Conservation (phyloP, 2,888 invertebrate species). For the Conistra vaccinii region DNA sequence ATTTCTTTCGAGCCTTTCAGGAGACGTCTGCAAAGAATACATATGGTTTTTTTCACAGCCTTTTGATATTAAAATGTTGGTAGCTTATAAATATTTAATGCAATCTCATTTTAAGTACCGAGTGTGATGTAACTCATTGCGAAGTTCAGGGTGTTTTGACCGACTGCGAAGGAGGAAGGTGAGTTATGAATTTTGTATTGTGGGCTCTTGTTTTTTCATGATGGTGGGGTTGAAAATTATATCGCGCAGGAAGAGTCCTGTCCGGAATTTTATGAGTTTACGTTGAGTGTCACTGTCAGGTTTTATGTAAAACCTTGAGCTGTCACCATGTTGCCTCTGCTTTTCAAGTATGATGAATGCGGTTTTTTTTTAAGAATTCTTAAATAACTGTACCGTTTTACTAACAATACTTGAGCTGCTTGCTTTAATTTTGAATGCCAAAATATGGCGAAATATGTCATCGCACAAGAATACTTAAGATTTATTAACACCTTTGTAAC, state of each 20-base stretch:
- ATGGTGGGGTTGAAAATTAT: conserved; percentile 23
- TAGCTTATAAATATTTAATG: conserved; percentile 84
- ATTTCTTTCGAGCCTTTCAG: conserved; percentile 48
- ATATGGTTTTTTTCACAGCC: conserved; percentile 76
- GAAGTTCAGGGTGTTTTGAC: conserved; percentile 43
- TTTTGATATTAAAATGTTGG: conserved; percentile 83
- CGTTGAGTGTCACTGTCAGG: not conserved
- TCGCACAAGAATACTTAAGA: too few relatives aligned
- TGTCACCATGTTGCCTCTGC: not conserved
- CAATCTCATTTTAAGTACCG: conserved; percentile 79
- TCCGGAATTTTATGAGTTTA: not conserved
- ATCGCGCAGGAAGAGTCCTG: not conserved
- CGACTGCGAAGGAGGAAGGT: conserved; percentile 25
- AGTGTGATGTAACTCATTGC: conserved; percentile 72
- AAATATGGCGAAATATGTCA: too few relatives aligned
- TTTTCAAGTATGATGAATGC: too few relatives aligned
- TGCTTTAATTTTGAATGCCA: too few relatives aligned
- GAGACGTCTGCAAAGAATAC: conserved; percentile 70
- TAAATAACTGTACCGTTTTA: not conserved
- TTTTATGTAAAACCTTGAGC: not conserved
- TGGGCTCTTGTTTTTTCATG: conserved; percentile 13
- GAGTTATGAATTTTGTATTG: conserved; percentile 53
- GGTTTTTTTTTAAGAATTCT: not conserved
- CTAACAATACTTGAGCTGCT: not conserved
- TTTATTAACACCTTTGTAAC: too few relatives aligned